These are phyloP conservation scores for Drosophila macrospina DNA, from an alignment of 2,888 invertebrate genomes.

Conservation along the genomic window DNA sequence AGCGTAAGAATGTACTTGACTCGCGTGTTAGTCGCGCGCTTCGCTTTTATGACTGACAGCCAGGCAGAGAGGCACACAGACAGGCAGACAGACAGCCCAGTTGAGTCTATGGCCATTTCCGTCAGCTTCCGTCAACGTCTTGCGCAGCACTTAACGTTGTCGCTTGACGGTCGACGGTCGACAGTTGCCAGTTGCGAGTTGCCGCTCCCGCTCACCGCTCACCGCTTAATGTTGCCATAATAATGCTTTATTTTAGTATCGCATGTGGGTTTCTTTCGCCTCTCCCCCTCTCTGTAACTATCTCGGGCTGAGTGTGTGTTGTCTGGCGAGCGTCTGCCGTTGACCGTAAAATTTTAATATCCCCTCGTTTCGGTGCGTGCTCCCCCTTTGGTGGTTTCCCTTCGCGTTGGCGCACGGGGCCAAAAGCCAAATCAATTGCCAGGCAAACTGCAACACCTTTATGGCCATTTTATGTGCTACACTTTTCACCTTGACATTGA, in stretches of 20 bases:
- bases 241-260: slow-evolving; percentile 80
- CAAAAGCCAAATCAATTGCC: slow-evolving; percentile 69
- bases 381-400: slow-evolving; percentile 3
- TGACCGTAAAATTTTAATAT: slow-evolving; percentile 78
- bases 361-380: slow-evolving; percentile 55
- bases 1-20: slow-evolving; percentile 31
- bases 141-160: slow-evolving; percentile 60
- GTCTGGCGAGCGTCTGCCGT: slow-evolving; percentile 74
- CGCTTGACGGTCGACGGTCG: slow-evolving; percentile 13
- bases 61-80: slow-evolving; percentile 28
- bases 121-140: slow-evolving; percentile 74
- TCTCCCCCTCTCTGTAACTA: background rate
- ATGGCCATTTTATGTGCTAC: slow-evolving; percentile 74
- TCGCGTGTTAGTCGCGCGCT: slow-evolving; percentile 63
- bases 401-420: background rate
- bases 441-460: slow-evolving; percentile 77
- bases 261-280: slow-evolving; percentile 48
- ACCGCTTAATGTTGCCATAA: slow-evolving; percentile 73
- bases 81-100: slow-evolving; percentile 36
- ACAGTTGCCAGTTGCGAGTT: slow-evolving; percentile 35
- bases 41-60: slow-evolving; percentile 56
- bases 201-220: slow-evolving; percentile 49
- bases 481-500: slow-evolving; percentile 82
- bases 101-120: slow-evolving; percentile 50
- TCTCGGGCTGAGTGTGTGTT: slow-evolving; percentile 2